Conservation (phyloP, 2,797 vertebrate genomes). For the Smutsia gigantea region DNA sequence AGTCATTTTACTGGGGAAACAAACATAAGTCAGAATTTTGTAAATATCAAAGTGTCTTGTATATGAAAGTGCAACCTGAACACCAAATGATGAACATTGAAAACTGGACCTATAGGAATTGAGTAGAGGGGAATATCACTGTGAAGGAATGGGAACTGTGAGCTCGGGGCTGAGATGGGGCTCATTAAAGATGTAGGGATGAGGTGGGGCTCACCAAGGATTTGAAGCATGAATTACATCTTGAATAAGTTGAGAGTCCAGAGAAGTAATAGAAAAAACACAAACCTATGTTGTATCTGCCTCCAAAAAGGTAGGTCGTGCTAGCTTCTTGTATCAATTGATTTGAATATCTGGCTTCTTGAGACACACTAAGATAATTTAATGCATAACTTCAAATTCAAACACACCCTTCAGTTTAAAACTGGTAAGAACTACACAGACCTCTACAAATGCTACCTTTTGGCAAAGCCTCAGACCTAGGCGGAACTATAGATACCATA, state of each 20-base stretch:
- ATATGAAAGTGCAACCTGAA: neutral
- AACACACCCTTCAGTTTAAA: neutral
- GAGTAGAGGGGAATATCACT: no score
- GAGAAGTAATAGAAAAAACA: neutral
- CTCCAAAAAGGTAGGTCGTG: neutral
- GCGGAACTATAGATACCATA: accelerated
- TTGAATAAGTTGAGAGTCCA: neutral
- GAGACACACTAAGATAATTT: neutral
- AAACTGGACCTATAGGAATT: neutral
- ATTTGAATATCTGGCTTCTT: neutral
- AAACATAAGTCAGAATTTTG: neutral
- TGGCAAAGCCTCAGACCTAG: neutral
- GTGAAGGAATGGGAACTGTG: no score
- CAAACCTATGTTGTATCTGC: accelerated
- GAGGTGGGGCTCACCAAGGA: accelerated
- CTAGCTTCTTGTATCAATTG: neutral
- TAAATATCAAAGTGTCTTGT: neutral
- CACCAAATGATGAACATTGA: no score
- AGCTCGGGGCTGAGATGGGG: accelerated
- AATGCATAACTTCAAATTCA: neutral
- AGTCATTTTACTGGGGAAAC: neutral
- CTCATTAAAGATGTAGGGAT: no score
- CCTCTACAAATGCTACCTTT: neutral
- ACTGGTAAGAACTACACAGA: neutral
- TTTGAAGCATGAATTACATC: accelerated